Evolutionary conservation across 2,113 vertebrate species (phyloP), one percentile per base, ranked within the genome.

Genomic region (Ceyx cyanopectus): DNA sequence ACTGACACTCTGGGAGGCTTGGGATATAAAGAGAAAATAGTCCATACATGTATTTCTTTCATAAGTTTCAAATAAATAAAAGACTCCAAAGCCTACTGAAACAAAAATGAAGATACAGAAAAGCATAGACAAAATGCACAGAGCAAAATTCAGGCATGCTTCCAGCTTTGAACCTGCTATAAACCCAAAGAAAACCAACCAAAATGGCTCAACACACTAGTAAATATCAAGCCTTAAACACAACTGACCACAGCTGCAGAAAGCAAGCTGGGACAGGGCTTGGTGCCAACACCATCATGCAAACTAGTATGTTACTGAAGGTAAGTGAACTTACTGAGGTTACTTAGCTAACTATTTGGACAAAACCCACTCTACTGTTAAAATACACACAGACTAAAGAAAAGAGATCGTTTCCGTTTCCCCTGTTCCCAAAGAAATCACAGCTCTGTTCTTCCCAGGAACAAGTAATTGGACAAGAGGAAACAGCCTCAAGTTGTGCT

Each of bases 101-200:
- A 63, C 9, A 74, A 65, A 6, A 51, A 0, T 30, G 50, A 43
- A 40, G 60, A 60, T 24, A 53, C 12, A 60, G 22, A 7, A 18
- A 15, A n/a, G 4, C 14, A 46, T 0, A 45, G 41, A 56, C 2
- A 2, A 13, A 1, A 8, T 8, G 8, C 22, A 29, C 11, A 60
- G 34, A 41, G 23, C 22, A 79, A 56, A 69, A 65, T 29, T 22
- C 5, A 37, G 10, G 27, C 1, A 0, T 9, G 4, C 22, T n/a
- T 72, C 56, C 48, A 63, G 29, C 43, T 81, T 22, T 45, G 32
- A 76, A 46, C 3, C 18, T 45, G 5, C 50, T 72, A 13, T 5
- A 76, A 60, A 7, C 30, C 21, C 30, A 15, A 29, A 51, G 27
- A 29, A 77, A 88, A n/a, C 6, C 24, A 60, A 19, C 4, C 16